Base-by-base conservation (phyloP, 2,888 invertebrate species). In the Nemotelus pantherinus region DNA sequence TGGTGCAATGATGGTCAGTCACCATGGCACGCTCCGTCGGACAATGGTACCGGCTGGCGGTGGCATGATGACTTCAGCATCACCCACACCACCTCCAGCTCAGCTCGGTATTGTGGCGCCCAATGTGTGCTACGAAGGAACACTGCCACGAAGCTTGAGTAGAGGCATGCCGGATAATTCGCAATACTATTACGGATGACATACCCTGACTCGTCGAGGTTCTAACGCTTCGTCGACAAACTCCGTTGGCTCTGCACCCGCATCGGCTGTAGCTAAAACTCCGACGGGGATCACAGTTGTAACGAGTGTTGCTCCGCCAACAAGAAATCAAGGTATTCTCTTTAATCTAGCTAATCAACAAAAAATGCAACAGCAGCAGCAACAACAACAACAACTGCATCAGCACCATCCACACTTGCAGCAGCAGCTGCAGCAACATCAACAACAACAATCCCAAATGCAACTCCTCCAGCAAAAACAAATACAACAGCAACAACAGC, bases 111-210 rank as follows among this genome's bases (percentile, higher is more conserved):
- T 81, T 3, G 79, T 80, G 77, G 65, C 85, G 3, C 82, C 83
- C 47, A 83, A 83, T 43, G 82, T 86, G 43, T 86, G 85, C 79
- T 86, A 85, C 77, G 85, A 86, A 78, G 83, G 84, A 80, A 85
- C 86, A 3, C 83, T 86, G 80, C 86, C 87, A 39, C 82, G 87
- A 5, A 81, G 79, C 43, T 44, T 82, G 43, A 81, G 79, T 68
- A 81, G 81, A 65, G 80, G 80, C 57, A 80, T 80, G 48, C 76
- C 79, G 7, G 81, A 82, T 57, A 80, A 80, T 77, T 77, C 81
- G 53, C 85, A 86, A 80, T 86, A 85, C 75, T 86, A 84, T 81
- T 86, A 86, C 77, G 87, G 87, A 85, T 87, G 87, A 87, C 87
- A 87, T 81, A 85, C 86, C 80, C 82, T 86, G 3, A 85, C 83